Evolutionary conservation across 1,140 invertebrate genomes (phyloP), one percentile per base, ranked within the genome.

Genomic region (Coelopa frigida): DNA sequence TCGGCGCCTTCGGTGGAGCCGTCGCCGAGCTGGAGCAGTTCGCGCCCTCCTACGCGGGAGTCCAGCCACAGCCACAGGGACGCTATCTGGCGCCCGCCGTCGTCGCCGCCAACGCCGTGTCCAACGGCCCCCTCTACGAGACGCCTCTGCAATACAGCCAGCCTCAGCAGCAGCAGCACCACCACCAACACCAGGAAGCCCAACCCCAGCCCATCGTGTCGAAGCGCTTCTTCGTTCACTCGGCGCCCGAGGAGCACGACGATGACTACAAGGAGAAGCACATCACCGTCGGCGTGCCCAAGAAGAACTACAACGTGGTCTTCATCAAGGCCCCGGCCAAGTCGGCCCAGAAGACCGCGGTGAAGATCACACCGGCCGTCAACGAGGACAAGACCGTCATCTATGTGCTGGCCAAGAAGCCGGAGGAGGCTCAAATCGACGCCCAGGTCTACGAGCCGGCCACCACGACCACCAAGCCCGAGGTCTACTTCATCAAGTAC

Each of bases 251-350:
- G 29, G 52, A 54, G 10, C 46, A 45, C 29, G 45, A 54, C 5
- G 44, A 38, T 1, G 46, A 52, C 23, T 32, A 11, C 7, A 39
- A 33, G 26, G 26, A 21, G 14, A 24, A 52, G 24, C 35, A 41
- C 12, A 26, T 52, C 21, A 40, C 39, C 1, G 29, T 52, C 10
- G 50, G 51, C 7, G 72, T 75, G 8, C 71, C 81, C 49, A 80
- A 84, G 68, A 85, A 85, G 54, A 83, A 86, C 69, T 85, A 85
- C 73, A 84, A 85, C 67, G 86, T 87, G 57, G 85, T 89, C 63
- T 86, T 86, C 78, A 85, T 87, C 66, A 85, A 85, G 74, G 81
- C 84, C 22, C 83, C 84, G 20, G 76, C 79, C 18, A 74, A 79
- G 17, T 74, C 75, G 53, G 77, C 79, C 32, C 78, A 76, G 48